Conservation (phyloP, 2,113 vertebrate species). For the Oryzias javanicus region DNA sequence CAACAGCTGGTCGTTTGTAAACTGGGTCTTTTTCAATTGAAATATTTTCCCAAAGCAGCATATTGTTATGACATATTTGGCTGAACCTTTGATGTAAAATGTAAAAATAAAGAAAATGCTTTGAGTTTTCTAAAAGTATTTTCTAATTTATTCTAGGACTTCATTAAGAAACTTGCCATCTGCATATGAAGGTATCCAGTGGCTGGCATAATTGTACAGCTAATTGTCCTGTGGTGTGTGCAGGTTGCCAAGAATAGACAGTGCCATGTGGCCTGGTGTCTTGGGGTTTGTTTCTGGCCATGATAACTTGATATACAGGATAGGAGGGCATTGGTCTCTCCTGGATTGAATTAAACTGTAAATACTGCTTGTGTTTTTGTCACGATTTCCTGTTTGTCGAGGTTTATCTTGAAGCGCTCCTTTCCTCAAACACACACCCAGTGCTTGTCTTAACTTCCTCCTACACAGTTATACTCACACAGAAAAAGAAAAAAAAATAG, state of each 20-base stretch:
- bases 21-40: slow-evolving; percentile 8
- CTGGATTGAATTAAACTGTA: slow-evolving; percentile 63
- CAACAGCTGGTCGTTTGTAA: slow-evolving; percentile 45
- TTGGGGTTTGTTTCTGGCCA: slow-evolving; percentile 59
- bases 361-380: slow-evolving; percentile 68
- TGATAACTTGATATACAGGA: slow-evolving; percentile 53
- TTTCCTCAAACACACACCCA: slow-evolving; percentile 4
- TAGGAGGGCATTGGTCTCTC: slow-evolving; percentile 44
- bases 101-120: background rate
- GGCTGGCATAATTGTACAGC: slow-evolving; percentile 58
- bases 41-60: slow-evolving; percentile 17
- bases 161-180: slow-evolving; percentile 52
- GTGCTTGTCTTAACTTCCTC: slow-evolving; percentile 7
- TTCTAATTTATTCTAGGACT: slow-evolving; percentile 22
- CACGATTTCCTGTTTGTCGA: slow-evolving; percentile 63
- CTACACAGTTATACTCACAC: slow-evolving; percentile 27
- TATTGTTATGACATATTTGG: too few relatives aligned
- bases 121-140: slow-evolving; percentile 1
- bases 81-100: too few relatives aligned
- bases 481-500: slow-evolving; percentile 87
- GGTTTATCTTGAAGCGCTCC: slow-evolving; percentile 49
- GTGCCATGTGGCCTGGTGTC: slow-evolving; percentile 55
- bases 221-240: slow-evolving; percentile 66
- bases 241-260: slow-evolving; percentile 56
- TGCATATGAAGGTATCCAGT: slow-evolving; percentile 51